Evolutionary conservation across 2,797 vertebrate genomes (phyloP).

Genomic region (Fundulus diaphanus): DNA sequence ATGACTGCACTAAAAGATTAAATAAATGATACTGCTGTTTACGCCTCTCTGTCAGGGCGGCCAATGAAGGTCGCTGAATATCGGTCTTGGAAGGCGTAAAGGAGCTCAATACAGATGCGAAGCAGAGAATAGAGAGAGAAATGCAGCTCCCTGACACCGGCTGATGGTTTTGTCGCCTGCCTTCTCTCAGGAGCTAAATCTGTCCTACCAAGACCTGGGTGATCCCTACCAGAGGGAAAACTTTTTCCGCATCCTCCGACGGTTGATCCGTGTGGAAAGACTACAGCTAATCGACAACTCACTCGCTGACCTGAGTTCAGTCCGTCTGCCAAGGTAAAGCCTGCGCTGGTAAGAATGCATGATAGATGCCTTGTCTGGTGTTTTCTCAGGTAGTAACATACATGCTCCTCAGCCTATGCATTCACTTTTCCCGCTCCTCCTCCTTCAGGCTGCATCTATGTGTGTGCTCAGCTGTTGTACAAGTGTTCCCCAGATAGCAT

Average conservation of each 20-base stretch:
- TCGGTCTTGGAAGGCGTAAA: not conserved
- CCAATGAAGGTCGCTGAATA: too few species aligned
- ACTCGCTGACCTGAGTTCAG: conserved; percentile 88
- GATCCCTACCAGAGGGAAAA: conserved; percentile 90
- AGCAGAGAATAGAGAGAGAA: not conserved
- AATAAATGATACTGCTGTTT: too few species aligned
- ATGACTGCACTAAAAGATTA: too few species aligned
- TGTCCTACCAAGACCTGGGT: conserved; percentile 94
- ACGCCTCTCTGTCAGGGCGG: too few species aligned
- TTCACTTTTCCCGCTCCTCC: not conserved
- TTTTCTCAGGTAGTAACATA: conserved; percentile 1
- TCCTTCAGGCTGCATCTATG: not conserved
- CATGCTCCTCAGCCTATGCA: not conserved
- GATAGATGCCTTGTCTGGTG: not conserved
- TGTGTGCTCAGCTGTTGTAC: not conserved
- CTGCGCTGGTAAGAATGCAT: not conserved
- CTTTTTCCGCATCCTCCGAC: conserved; percentile 88
- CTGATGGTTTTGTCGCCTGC: conserved; percentile 8
- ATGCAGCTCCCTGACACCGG: not conserved
- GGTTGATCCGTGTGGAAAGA: conserved; percentile 90
- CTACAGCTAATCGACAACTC: conserved; percentile 93
- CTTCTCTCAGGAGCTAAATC: conserved; percentile 86
- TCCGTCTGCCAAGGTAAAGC: conserved; percentile 92
- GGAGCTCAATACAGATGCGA: not conserved
- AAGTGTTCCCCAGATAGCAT: not conserved